Percentiles rank a stretch among this genome's conserved stretches.
phyloP scores from a whole-genome alignment of 2,888 invertebrate genomes.

The Scaptomyza flava region DNA sequence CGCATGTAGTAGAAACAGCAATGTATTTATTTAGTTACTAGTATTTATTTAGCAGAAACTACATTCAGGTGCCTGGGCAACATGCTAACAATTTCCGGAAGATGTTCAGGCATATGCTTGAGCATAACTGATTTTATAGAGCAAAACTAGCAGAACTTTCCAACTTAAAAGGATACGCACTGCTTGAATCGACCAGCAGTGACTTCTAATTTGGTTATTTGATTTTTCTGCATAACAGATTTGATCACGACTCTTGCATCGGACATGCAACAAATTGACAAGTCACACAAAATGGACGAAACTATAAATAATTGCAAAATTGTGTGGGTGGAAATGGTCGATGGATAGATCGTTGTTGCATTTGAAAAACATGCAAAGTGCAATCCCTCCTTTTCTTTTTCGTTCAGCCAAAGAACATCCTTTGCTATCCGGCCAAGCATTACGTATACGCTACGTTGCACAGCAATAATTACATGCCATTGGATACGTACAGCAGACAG shows the following conservation, averaged over 20 bases:
- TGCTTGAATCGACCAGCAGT: neutral
- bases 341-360: conserved; percentile 27
- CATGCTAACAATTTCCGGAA: neutral
- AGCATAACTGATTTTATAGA: neutral
- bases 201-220: neutral
- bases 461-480: conserved; percentile 81
- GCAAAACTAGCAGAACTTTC: neutral
- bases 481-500: conserved; percentile 53
- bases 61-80: neutral
- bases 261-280: conserved; percentile 42
- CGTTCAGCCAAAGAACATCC: conserved; percentile 38
- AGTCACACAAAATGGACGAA: conserved; percentile 49
- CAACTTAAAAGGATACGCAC: too few relatives aligned
- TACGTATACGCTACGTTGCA: conserved; percentile 80
- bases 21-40: conserved; percentile 48
- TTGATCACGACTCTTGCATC: neutral
- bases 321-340: conserved; percentile 4
- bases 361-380: conserved; percentile 51
- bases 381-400: conserved; percentile 9
- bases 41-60: conserved; percentile 40
- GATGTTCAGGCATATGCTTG: neutral
- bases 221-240: neutral
- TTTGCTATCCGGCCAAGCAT: conserved; percentile 74
- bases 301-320: conserved; percentile 38
- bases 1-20: conserved; percentile 28